A percentile compares a stretch with the other conserved stretches of the same genome.
Conservation (phyloP, 2,888 invertebrate species). For the Torymus tubicola region DNA sequence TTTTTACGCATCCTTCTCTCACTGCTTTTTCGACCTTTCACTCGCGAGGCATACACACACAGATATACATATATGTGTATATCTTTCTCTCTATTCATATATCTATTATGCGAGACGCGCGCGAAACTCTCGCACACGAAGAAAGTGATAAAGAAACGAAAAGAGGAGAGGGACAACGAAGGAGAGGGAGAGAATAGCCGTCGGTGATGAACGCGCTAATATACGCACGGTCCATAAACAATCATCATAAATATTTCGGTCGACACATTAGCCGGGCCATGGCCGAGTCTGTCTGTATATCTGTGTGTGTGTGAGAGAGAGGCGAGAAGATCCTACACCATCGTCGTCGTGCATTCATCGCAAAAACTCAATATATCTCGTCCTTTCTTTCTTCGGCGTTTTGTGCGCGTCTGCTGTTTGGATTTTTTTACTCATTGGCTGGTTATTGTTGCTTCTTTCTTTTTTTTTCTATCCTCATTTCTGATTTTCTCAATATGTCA, state of each 20-base stretch:
- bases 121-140: not conserved
- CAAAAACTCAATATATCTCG: conserved; percentile 36
- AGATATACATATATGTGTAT: not conserved
- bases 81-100: conserved; percentile 46
- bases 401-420: not conserved
- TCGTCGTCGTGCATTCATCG: conserved; percentile 19
- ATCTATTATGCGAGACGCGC: conserved; percentile 38
- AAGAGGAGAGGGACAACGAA: conserved; percentile 7
- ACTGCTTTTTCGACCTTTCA: conserved; percentile 1
- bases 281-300: too few species aligned
- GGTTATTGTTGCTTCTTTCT: not conserved
- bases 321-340: not conserved
- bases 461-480: not conserved
- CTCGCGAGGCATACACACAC: not conserved
- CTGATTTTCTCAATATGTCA: not conserved
- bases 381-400: not conserved
- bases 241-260: conserved; percentile 75
- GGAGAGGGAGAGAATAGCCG: conserved; percentile 44
- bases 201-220: conserved; percentile 71
- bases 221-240: conserved; percentile 74
- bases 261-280: conserved; percentile 71
- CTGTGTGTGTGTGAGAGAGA: not conserved
- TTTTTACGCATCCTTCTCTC: conserved; percentile 20
- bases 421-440: not conserved
- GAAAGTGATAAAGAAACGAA: conserved; percentile 29